Evolutionary conservation across 1,140 invertebrate species (phyloP).

Genomic region (Cyclargus thomasi): DNA sequence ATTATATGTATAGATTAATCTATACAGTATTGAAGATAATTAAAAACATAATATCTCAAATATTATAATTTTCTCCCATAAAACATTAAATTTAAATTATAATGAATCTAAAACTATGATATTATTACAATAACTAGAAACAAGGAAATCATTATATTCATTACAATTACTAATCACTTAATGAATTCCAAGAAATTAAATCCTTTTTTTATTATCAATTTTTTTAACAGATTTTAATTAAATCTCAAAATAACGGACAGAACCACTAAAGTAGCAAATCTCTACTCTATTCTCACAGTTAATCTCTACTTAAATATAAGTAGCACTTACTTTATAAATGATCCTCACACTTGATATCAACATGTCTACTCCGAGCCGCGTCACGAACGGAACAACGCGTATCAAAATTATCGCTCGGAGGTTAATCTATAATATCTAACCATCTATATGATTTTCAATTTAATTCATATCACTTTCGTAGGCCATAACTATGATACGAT

Average conservation of each 20-base stretch:
- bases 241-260: background rate
- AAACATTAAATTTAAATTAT: no score
- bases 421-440: slow-evolving; percentile 21
- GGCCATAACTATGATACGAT: background rate
- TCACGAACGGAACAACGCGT: slow-evolving; percentile 22
- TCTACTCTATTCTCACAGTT: background rate
- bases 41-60: no score
- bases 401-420: background rate
- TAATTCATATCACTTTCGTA: background rate
- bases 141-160: no score
- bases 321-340: background rate
- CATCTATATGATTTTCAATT: slow-evolving; percentile 15
- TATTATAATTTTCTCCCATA: no score
- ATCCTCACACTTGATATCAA: slow-evolving; percentile 4
- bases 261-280: background rate
- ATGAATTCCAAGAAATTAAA: no score
- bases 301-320: background rate
- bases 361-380: slow-evolving; percentile 25
- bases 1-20: no score
- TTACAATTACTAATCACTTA: no score
- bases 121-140: no score
- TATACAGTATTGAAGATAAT: no score
- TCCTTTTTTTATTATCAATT: no score
- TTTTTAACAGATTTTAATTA: no score
- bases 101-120: no score